Conservation (phyloP, 2,113 vertebrate species). For the Sphyrna mokarran region DNA sequence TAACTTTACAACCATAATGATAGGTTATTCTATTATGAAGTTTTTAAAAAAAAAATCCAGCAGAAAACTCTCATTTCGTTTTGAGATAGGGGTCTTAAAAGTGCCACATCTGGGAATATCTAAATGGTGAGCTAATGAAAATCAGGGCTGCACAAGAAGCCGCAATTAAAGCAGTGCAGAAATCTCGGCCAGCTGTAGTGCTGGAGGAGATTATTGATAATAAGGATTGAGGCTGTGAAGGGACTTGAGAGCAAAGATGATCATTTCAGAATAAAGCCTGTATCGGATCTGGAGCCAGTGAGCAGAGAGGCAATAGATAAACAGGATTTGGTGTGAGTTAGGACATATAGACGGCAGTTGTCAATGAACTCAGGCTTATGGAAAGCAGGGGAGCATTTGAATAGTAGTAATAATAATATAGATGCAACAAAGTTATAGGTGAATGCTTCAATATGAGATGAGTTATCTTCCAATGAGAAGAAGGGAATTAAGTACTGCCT, state of each 20-base stretch:
- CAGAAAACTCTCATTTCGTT: background rate
- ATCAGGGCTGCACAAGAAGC: background rate
- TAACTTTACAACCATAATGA: conserved; percentile 15
- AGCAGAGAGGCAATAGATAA: background rate
- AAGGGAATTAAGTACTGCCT: background rate
- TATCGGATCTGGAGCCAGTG: background rate
- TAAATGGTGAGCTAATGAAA: background rate
- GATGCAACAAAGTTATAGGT: background rate
- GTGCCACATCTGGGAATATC: background rate
- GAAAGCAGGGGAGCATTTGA: background rate
- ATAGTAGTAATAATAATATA: background rate
- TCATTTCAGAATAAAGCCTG: background rate
- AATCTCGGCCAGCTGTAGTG: background rate
- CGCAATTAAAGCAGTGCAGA: background rate
- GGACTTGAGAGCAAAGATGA: background rate
- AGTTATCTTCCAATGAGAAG: background rate
- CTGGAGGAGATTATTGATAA: background rate
- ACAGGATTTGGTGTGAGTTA: background rate
- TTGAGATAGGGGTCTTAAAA: background rate
- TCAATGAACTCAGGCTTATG: background rate
- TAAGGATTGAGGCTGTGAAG: background rate
- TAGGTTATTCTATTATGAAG: conserved; percentile 15
- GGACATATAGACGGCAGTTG: background rate
- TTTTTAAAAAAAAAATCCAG: background rate
- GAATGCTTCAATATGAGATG: background rate